Evolutionary conservation across 2,888 invertebrate genomes (phyloP).

Genomic region (Pachydiplax longipennis): DNA sequence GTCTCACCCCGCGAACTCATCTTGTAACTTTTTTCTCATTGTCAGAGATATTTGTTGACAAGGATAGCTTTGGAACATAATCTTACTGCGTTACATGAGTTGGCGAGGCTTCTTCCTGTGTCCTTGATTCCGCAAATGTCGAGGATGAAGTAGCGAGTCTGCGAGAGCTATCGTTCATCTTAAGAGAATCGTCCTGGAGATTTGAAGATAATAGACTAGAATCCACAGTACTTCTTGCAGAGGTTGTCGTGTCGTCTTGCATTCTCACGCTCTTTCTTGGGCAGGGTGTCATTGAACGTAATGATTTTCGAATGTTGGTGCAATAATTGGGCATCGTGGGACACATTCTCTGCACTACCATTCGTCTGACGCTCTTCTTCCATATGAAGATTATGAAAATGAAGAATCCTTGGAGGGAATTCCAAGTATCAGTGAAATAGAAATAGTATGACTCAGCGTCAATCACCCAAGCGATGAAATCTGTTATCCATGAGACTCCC

Average conservation of each 20-base stretch:
- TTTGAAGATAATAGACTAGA: not conserved
- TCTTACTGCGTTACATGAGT: too few species aligned
- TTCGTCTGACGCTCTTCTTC: conserved; percentile 65
- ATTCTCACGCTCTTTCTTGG: not conserved
- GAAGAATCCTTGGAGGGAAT: conserved; percentile 67
- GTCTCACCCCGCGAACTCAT: too few species aligned
- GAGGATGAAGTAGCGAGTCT: not conserved
- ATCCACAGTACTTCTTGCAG: not conserved
- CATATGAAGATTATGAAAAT: conserved; percentile 70
- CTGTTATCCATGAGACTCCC: not conserved
- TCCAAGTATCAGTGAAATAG: conserved; percentile 56
- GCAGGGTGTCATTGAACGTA: not conserved
- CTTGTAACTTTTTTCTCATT: too few species aligned
- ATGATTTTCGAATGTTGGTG: not conserved
- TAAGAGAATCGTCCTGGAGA: not conserved
- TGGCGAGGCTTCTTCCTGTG: too few species aligned
- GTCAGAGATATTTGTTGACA: too few species aligned
- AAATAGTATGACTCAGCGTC: not conserved
- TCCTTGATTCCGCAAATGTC: not conserved
- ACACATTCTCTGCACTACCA: conserved; percentile 53
- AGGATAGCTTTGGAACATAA: too few species aligned
- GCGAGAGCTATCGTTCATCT: not conserved
- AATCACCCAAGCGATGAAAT: not conserved
- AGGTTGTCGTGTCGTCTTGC: not conserved
- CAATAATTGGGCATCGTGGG: not conserved